Percentiles rank a stretch among this genome's conserved stretches.
Evolutionary conservation across 2,113 vertebrate genomes (phyloP).

Genomic region (Brachyistius frenatus): DNA sequence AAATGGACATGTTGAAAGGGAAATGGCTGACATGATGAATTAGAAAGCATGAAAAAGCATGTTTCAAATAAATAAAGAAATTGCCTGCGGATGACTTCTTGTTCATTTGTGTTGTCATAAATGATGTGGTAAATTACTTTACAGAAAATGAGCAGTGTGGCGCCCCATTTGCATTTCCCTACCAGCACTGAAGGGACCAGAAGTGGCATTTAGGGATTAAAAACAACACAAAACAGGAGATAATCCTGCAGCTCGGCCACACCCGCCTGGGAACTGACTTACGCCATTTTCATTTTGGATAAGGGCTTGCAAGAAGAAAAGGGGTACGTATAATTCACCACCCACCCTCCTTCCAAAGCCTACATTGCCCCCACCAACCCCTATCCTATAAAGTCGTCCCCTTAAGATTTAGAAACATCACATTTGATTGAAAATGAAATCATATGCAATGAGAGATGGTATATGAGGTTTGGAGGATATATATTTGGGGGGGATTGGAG

Average conservation of each 20-base stretch:
- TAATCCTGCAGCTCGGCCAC: slow-evolving; percentile 71
- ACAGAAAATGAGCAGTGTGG: slow-evolving; percentile 45
- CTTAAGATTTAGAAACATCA: slow-evolving; percentile 55
- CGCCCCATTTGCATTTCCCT: slow-evolving; percentile 51
- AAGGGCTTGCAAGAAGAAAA: slow-evolving; percentile 53
- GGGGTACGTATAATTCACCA: slow-evolving; percentile 51
- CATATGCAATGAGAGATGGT: slow-evolving; percentile 52
- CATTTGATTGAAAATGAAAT: slow-evolving; percentile 68
- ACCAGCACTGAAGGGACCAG: slow-evolving; percentile 44
- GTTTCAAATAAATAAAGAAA: slow-evolving; percentile 59
- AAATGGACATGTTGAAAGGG: slow-evolving; percentile 23
- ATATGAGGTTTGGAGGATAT: slow-evolving; percentile 57
- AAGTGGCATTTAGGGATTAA: slow-evolving; percentile 79
- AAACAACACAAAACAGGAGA: slow-evolving; percentile 78
- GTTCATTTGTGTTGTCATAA: slow-evolving; percentile 32
- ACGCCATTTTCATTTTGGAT: slow-evolving; percentile 70
- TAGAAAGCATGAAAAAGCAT: slow-evolving; percentile 38
- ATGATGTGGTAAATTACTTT: slow-evolving; percentile 32
- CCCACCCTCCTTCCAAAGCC: slow-evolving; percentile 37
- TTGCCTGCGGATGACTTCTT: slow-evolving; percentile 36
- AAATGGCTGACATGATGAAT: slow-evolving; percentile 51
- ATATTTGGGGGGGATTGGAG: slow-evolving; percentile 47
- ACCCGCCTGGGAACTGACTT: slow-evolving; percentile 72
- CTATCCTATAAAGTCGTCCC: slow-evolving; percentile 36
- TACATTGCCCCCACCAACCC: background rate